Evolutionary conservation across 2,113 vertebrate species (phyloP).

Genomic region (Ornithorhynchus anatinus): DNA sequence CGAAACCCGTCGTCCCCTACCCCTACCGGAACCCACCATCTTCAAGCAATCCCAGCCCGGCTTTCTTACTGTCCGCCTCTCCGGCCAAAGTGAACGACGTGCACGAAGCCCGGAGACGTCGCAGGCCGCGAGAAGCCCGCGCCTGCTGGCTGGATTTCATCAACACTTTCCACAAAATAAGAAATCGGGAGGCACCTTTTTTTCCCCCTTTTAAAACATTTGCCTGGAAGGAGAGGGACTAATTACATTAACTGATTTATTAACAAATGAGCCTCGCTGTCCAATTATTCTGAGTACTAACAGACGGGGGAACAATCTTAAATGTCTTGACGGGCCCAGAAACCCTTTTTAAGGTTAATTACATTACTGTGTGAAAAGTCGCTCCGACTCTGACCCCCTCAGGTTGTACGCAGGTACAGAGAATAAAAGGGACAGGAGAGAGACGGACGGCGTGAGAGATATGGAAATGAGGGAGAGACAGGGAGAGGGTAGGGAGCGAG

Average conservation of each 20-base stretch:
- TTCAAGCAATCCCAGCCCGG: no score
- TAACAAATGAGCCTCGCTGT: slow-evolving; percentile 82
- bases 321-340: slow-evolving; percentile 71
- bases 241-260: slow-evolving; percentile 90
- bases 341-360: slow-evolving; percentile 71
- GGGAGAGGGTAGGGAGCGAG: no score
- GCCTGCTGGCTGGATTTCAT: slow-evolving; percentile 13
- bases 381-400: slow-evolving; percentile 63
- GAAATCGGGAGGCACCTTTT: slow-evolving; percentile 66
- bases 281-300: slow-evolving; percentile 92
- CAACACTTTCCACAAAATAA: slow-evolving; percentile 60
- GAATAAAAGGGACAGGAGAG: no score
- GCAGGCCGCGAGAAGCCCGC: slow-evolving; percentile 19
- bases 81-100: slow-evolving; percentile 40
- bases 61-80: slow-evolving; percentile 17
- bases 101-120: slow-evolving; percentile 42
- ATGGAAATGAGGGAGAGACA: background rate
- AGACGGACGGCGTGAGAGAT: no score
- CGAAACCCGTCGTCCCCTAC: no score
- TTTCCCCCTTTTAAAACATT: slow-evolving; percentile 78
- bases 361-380: slow-evolving; percentile 67
- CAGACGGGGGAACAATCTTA: slow-evolving; percentile 79
- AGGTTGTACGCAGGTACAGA: slow-evolving; percentile 60
- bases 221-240: slow-evolving; percentile 73
- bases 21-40: no score